Conservation (phyloP, 1,140 invertebrate genomes). For the Frieseomelitta varia region DNA sequence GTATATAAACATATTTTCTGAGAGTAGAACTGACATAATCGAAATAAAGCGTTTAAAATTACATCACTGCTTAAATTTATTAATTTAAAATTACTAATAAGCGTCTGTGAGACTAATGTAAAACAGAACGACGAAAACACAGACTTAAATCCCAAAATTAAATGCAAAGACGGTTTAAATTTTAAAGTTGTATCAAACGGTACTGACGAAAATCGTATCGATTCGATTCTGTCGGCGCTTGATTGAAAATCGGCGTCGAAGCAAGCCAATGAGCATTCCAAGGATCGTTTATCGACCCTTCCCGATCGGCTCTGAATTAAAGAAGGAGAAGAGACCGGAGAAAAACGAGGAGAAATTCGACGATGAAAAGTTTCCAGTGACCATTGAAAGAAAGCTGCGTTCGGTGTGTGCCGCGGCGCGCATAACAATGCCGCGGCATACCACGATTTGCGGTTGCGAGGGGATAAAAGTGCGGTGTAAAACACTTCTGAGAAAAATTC, state of each 20-base stretch:
- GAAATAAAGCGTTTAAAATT: too few species aligned
- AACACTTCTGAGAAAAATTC: slow-evolving; percentile 54
- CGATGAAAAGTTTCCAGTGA: slow-evolving; percentile 25
- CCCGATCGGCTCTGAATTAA: neutral
- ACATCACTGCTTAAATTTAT: too few species aligned
- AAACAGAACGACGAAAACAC: too few species aligned
- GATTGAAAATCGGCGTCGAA: neutral
- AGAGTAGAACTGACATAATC: too few species aligned
- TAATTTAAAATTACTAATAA: too few species aligned
- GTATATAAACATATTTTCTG: too few species aligned
- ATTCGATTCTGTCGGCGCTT: neutral
- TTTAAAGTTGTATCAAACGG: too few species aligned
- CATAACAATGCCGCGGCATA: slow-evolving; percentile 49
- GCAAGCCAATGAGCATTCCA: neutral
- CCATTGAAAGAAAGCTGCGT: slow-evolving; percentile 38
- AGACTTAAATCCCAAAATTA: too few species aligned
- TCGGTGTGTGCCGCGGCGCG: slow-evolving; percentile 27
- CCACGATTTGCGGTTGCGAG: slow-evolving; percentile 40
- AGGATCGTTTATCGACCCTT: neutral
- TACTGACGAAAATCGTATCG: neutral
- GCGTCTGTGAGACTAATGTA: too few species aligned
- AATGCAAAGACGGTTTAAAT: too few species aligned
- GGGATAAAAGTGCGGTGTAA: slow-evolving; percentile 45
- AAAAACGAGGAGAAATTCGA: slow-evolving; percentile 27
- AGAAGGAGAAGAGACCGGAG: neutral